Conservation (phyloP, 2,888 invertebrate species). For the Limenitis camilla region DNA sequence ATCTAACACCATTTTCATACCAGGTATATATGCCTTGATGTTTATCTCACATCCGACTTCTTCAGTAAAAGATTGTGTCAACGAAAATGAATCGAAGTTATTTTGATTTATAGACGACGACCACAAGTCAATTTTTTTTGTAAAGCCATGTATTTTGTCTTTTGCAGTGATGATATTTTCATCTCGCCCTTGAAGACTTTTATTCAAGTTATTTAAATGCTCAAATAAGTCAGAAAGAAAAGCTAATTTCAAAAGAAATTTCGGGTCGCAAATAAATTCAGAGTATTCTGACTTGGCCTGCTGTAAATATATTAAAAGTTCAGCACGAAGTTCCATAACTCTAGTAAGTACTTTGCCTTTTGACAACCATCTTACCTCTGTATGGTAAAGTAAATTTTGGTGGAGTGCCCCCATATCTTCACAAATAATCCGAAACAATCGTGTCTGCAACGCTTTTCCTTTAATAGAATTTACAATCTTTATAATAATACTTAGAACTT, state of each 20-base stretch:
- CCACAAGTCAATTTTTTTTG: neutral
- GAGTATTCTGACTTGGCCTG: too few species aligned
- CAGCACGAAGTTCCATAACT: too few species aligned
- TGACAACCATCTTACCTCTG: too few species aligned
- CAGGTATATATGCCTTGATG: neutral
- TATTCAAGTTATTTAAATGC: slow-evolving; percentile 3
- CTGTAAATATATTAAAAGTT: too few species aligned
- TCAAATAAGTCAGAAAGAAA: slow-evolving; percentile 6
- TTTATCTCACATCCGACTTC: neutral
- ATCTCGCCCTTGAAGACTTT: slow-evolving; percentile 5
- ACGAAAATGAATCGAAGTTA: neutral
- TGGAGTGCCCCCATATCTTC: too few species aligned
- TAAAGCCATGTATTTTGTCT: slow-evolving; percentile 1
- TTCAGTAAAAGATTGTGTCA: neutral
- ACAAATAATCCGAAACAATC: neutral
- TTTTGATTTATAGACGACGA: neutral
- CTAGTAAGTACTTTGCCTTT: too few species aligned
- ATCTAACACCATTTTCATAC: too few species aligned
- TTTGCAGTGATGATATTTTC: slow-evolving; percentile 1
- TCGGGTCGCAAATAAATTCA: too few species aligned
- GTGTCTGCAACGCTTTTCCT: too few species aligned
- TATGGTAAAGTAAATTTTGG: too few species aligned
- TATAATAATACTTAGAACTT: too few species aligned
- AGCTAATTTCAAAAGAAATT: neutral
- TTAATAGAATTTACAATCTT: too few species aligned